Evolutionary conservation across 2,797 vertebrate species (phyloP), one percentile per base, ranked within the genome.

Genomic region (Peromyscus melanophrys): DNA sequence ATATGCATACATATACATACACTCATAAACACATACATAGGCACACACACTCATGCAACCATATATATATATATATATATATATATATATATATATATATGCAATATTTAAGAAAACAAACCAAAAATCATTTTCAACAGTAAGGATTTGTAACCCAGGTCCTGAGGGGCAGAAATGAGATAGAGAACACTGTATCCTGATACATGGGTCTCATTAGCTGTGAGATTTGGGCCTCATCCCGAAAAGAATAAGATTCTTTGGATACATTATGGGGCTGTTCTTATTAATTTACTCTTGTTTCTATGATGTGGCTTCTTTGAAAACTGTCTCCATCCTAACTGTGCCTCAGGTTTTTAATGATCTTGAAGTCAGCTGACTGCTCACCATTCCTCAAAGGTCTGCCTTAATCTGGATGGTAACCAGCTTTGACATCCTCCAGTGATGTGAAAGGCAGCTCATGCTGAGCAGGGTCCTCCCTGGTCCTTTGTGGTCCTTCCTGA

Each of bases 371-470:
- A 21, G 37, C 37, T 76, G 40, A 67, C 69, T 88, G 31, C 75
- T 29, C 21, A 55, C 78, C 57, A 34, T 87, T 83, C 71, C 92
- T 40, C 67, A 59, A 71, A 76, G 86, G 76, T 57, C 73, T 49
- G 52, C 71, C 43, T 80, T 94, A 69, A 49, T 96, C 82, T 87
- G 59, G 93, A 90, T 95, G 40, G 57, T 96, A 75, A 96, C 57
- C 65, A 37, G 46, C 67, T 85, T 57, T 94, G 94, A 89, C 73
- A 17, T 84, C 67, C 75, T 49, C 65, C 59, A 40, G 52, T 43
- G 90, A 67, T 23, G 46, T 17, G 59, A 90, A 90, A 92, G 69
- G 71, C n/a, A 88, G 1, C 89, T 86, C 43, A 0, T 1, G 86
- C 92, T 78, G 1, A 46, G 59, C 40, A 40, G 52, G 46, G 67